These are phyloP conservation scores for Xanthorhoe spadicearia DNA, from an alignment of 2,888 invertebrate species.

Conservation along the genomic window DNA sequence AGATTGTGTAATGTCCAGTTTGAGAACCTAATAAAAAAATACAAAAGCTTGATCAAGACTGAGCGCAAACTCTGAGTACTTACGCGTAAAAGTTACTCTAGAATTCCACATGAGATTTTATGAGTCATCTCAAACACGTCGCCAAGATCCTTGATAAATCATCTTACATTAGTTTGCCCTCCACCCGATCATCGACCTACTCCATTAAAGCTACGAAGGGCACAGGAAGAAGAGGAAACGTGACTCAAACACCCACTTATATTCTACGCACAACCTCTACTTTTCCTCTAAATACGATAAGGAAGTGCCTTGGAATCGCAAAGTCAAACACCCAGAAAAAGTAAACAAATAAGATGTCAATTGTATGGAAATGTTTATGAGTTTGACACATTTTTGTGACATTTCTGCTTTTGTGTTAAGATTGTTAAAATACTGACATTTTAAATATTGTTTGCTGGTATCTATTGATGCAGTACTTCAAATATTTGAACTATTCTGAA, in stretches of 20 bases:
- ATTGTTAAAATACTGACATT: background rate
- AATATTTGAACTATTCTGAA: too few relatives aligned
- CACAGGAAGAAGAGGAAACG: constrained; percentile 32
- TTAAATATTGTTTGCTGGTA: background rate
- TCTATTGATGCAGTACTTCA: too few relatives aligned
- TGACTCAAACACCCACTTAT: constrained; percentile 37
- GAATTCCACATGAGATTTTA: background rate
- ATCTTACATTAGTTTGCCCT: constrained; percentile 29
- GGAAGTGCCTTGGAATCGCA: constrained; percentile 39
- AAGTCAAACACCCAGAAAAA: constrained; percentile 36
- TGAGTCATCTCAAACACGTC: background rate
- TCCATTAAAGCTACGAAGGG: constrained; percentile 34
- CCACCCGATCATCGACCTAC: constrained; percentile 37
- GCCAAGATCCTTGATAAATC: constrained; percentile 11
- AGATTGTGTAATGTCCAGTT: too few relatives aligned
- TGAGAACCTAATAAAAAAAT: too few relatives aligned
- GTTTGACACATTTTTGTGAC: constrained; percentile 24
- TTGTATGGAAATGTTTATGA: constrained; percentile 35
- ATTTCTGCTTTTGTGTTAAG: constrained; percentile 1
- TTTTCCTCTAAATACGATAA: constrained; percentile 44
- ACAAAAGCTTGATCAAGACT: too few relatives aligned
- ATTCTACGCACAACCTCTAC: constrained; percentile 33
- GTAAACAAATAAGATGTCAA: constrained; percentile 40
- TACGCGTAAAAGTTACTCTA: too few relatives aligned
- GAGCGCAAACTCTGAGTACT: too few relatives aligned